Evolutionary conservation across 2,113 vertebrate species (phyloP).

Genomic region (Beaufortia kweichowensis): DNA sequence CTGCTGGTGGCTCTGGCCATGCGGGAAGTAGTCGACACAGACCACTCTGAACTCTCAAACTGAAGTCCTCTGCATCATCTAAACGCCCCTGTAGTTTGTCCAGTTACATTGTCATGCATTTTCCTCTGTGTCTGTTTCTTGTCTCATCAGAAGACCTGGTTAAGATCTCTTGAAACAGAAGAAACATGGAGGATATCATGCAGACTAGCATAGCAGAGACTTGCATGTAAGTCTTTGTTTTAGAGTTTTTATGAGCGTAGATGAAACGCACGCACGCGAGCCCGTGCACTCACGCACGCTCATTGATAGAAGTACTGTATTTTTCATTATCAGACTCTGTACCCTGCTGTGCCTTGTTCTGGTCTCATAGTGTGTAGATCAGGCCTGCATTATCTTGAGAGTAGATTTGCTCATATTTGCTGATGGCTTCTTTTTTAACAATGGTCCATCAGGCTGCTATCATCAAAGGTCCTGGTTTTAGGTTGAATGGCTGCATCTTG

Average conservation of each 20-base stretch:
- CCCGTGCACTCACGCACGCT: background rate
- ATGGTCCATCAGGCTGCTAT: constrained; percentile 60
- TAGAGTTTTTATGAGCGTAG: constrained; percentile 20
- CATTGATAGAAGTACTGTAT: constrained; percentile 4
- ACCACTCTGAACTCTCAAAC: constrained; percentile 70
- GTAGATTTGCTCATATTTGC: constrained; percentile 61
- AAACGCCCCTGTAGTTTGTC: constrained; percentile 39
- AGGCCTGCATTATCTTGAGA: constrained; percentile 56
- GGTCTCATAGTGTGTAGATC: constrained; percentile 25
- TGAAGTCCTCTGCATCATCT: constrained; percentile 52
- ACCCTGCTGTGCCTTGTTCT: constrained; percentile 37
- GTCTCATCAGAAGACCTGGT: constrained; percentile 9
- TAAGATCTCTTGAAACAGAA: background rate
- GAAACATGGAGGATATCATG: background rate
- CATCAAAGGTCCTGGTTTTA: constrained; percentile 69
- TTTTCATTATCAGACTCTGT: constrained; percentile 30
- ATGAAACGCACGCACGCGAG: background rate
- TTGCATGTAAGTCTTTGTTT: constrained; percentile 17
- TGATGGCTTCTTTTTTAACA: constrained; percentile 64
- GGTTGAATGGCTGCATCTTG: constrained; percentile 66
- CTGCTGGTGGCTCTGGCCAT: no score
- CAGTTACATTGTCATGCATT: constrained; percentile 40
- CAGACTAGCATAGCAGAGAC: background rate
- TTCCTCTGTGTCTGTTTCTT: constrained; percentile 19
- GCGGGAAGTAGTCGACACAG: constrained; percentile 66